Evolutionary conservation across 2,888 invertebrate genomes (phyloP).

Genomic region (Cremastinae sp.): DNA sequence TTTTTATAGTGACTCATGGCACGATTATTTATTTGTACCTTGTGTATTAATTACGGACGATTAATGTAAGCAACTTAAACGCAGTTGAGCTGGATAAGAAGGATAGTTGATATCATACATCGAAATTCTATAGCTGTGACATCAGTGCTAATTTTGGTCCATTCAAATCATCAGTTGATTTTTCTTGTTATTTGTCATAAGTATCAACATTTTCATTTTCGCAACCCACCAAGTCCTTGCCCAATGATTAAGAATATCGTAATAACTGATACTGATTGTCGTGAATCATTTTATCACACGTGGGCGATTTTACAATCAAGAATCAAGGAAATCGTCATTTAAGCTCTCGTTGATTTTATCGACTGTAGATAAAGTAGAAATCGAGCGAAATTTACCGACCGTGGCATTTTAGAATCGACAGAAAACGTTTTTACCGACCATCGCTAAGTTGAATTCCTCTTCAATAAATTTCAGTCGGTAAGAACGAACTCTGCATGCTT

Average conservation of each 20-base stretch:
- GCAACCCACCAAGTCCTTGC: slow-evolving; percentile 54
- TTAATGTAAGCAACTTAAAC: slow-evolving; percentile 42
- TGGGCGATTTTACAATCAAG: slow-evolving; percentile 44
- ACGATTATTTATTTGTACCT: slow-evolving; percentile 36
- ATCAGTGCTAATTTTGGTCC: slow-evolving; percentile 37
- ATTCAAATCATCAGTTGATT: slow-evolving; percentile 25
- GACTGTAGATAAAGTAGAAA: too few species aligned
- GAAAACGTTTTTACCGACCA: too few species aligned
- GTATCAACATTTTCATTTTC: slow-evolving; percentile 50
- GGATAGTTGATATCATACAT: slow-evolving; percentile 30
- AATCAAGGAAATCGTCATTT: slow-evolving; percentile 12
- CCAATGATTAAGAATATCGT: slow-evolving; percentile 57
- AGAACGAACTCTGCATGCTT: too few species aligned
- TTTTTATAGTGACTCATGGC: slow-evolving; percentile 34
- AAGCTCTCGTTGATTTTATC: slow-evolving; percentile 19
- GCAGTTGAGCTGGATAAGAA: slow-evolving; percentile 45
- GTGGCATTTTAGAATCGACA: too few species aligned
- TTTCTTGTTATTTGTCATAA: slow-evolving; percentile 17
- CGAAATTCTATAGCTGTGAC: slow-evolving; percentile 35
- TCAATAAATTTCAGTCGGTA: too few species aligned
- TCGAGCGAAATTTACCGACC: too few species aligned
- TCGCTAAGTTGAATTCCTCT: too few species aligned
- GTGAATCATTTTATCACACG: slow-evolving; percentile 60
- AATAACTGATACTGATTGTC: slow-evolving; percentile 58
- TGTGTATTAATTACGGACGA: slow-evolving; percentile 38